A percentile compares a stretch with the other conserved stretches of the same genome.
Conservation (phyloP, 2,888 invertebrate species). For the Xylophagus ater region DNA sequence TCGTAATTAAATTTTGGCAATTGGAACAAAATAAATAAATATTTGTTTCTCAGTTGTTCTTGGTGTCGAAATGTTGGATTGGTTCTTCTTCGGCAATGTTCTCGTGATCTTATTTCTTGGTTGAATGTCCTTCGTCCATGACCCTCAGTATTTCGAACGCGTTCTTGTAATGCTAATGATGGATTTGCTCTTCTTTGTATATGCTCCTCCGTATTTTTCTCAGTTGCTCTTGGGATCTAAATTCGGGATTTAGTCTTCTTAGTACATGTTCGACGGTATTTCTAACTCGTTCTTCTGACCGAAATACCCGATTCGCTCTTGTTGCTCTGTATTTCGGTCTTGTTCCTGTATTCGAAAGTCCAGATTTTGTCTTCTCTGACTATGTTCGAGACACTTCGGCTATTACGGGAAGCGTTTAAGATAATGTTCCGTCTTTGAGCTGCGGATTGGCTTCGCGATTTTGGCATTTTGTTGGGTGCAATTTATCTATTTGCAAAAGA, state of each 20-base stretch:
- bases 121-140: not conserved
- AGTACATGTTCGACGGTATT: not conserved
- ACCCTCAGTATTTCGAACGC: not conserved
- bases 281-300: not conserved
- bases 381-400: no score
- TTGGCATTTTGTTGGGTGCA: no score
- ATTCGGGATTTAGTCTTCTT: not conserved
- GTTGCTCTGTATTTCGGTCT: no score
- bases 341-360: no score
- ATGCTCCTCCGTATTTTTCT: not conserved
- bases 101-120: not conserved
- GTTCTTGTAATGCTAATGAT: no score
- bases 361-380: no score
- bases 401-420: no score
- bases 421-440: no score
- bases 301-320: not conserved
- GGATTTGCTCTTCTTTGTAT: no score
- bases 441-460: no score
- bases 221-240: not conserved
- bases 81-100: not conserved
- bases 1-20: not conserved
- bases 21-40: no score
- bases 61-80: not conserved
- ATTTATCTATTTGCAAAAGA: no score
- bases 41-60: not conserved